Base-by-base conservation (phyloP, 2,888 invertebrate species). In the Perithous albicinctus region DNA sequence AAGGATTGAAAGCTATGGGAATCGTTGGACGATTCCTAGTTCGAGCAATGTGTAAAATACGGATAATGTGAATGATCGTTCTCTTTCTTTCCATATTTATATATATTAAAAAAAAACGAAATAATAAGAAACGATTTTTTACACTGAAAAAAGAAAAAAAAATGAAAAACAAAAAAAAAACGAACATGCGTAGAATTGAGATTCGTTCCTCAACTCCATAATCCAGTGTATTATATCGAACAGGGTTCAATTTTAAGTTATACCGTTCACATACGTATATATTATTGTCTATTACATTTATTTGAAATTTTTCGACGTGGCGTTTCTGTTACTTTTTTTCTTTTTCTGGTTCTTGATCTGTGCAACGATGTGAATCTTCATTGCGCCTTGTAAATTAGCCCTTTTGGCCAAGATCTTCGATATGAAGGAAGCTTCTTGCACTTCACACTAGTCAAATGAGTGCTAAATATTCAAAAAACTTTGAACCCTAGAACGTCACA, bases 191-290 rank as follows among this genome's bases (percentile, higher is more conserved):
- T 70, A 80, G 74, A 77, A 51, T 78, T 72, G 80, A 64, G 77
- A 80, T 77, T 78, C 83, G 75, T 59, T 80, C 67, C 78, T 76
- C 70, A 76, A 80, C 67, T 67, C 46, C 78, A 70, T 76, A 73
- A 64, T 78, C 78, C 77, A 85, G 63, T 81, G 67, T 85, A 85
- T 89, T 88, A 88, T 87, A 90, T 88, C 86, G 86, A 88, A 88
- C 87, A 91, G 89, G 89, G 87, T 90, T 91, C 83, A 85, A 81
- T 88, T 89, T n/a, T 83, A 84, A 83, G 82, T 87, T 85, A 82
- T 84, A 85, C 61, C 72, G 54, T 63, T 73, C 35, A 18, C 20
- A 20, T 38, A 56, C 54, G 46, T 70, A 64, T 70, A 43, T 48
- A 66, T 43, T 18, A 64, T 51, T 38, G n/a, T n/a, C 15, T 26